Evolutionary conservation across 2,797 vertebrate genomes (phyloP).

Genomic region (Halcyon leucocephala): DNA sequence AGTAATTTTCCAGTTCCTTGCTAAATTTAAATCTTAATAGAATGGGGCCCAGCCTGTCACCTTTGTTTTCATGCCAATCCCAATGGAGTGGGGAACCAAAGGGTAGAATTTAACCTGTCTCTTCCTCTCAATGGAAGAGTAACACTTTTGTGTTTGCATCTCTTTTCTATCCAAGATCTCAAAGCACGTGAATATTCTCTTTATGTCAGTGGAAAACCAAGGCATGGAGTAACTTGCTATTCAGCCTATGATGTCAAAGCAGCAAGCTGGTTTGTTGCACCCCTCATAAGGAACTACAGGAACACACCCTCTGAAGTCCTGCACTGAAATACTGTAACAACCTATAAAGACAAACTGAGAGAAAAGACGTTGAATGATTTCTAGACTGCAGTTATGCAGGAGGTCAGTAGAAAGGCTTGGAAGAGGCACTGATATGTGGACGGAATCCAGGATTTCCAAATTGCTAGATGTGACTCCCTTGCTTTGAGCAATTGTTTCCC

Average conservation of each 20-base stretch:
- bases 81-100: constrained; percentile 10
- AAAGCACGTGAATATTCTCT: not conserved
- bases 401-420: not conserved
- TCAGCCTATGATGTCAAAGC: not conserved
- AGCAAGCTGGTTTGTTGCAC: not conserved
- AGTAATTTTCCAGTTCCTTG: constrained; percentile 55
- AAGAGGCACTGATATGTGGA: not conserved
- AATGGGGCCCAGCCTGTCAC: constrained; percentile 33
- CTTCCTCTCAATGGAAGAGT: constrained; percentile 13
- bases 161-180: constrained; percentile 5
- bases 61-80: constrained; percentile 40
- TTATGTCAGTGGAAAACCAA: constrained; percentile 7
- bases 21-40: constrained; percentile 64
- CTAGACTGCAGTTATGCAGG: not conserved
- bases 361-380: not conserved
- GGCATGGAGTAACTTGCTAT: not conserved
- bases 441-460: not conserved
- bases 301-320: not conserved
- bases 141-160: constrained; percentile 30
- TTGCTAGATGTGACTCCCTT: not conserved
- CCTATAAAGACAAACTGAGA: not conserved
- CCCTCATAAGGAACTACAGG: not conserved
- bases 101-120: constrained; percentile 36
- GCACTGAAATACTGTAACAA: not conserved
- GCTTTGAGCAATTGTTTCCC: not conserved